Conservation (phyloP, 1,140 invertebrate genomes). For the Whitmania pigra region DNA sequence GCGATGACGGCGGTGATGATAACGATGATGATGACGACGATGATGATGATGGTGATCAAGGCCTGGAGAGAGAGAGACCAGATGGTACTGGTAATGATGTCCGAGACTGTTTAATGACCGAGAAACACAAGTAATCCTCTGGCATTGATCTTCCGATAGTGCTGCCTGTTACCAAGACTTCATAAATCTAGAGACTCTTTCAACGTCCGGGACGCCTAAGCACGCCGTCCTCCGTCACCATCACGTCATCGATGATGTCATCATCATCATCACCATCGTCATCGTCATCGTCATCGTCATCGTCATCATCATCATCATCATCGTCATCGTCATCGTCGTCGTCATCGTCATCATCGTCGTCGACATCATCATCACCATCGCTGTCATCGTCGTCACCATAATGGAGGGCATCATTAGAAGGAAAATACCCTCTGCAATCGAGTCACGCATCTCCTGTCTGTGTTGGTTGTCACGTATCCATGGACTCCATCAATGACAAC, state of each 20-base stretch:
- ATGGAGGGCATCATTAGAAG: neutral
- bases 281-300: slow-evolving; percentile 3
- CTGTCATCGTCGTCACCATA: neutral
- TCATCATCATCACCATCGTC: neutral
- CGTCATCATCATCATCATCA: neutral
- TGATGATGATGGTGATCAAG: too few relatives aligned
- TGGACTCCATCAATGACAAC: neutral
- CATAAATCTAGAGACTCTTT: too few relatives aligned
- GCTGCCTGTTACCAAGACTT: too few relatives aligned
- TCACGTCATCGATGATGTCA: neutral
- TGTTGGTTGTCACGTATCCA: neutral
- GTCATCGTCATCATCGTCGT: neutral
- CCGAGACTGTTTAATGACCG: too few relatives aligned
- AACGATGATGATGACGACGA: too few relatives aligned
- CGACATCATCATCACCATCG: neutral
- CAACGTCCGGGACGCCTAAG: too few relatives aligned
- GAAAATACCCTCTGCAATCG: neutral
- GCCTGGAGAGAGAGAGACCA: too few relatives aligned
- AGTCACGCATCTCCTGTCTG: neutral
- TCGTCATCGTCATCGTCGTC: neutral
- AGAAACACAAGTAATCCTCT: too few relatives aligned
- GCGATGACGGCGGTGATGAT: too few relatives aligned
- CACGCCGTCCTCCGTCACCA: too few relatives aligned
- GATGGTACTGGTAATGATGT: too few relatives aligned
- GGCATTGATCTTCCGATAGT: too few relatives aligned